Evolutionary conservation across 1,140 invertebrate genomes (phyloP), one percentile per base, ranked within the genome.

Genomic region (Trichonephila clavata): DNA sequence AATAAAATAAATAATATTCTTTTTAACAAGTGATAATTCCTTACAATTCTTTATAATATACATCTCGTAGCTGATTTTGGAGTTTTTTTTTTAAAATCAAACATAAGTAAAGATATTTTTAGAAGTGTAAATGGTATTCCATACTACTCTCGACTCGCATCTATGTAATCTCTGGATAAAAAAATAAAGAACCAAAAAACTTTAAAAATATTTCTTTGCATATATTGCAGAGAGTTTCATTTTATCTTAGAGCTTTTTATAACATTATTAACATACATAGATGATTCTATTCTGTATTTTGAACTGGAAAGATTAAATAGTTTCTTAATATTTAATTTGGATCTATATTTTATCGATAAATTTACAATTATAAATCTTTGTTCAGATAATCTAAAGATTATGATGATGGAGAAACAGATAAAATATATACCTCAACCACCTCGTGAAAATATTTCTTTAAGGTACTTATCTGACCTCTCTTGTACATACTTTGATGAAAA

Each of bases 401-500:
- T 32, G 32, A 32, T 50, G 32, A 77, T 18, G 18, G 71, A n/a
- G 68, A 20, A 32, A 32, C 24, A 77, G 71, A 39, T 77, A 77
- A 77, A 77, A 77, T 77, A 77, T 77, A 77, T 77, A 77, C 27
- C 32, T 77, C 71, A 39, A 32, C 18, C 71, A 32, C 71, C 32
- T 39, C 24, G 18, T 77, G 68, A 77, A 77, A 77, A 77, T 77
- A 77, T 39, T 32, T 50, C 50, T 50, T 50, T 77, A 32, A 24
- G 71, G 27, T 27, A 32, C 20, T 32, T 39, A 77, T 32, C 16
- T 68, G 24, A 14, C 21, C 6, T 18, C 18, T 77, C 71, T 77
- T 39, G 32, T 39, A 77, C 32, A 77, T 77, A 77, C 71, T 77
- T 77, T 77, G 71, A 77, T 77, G 27, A 77, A 32, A 39, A 77